phyloP scores from a whole-genome alignment of 2,888 invertebrate genomes.

The Dryomyza anilis region DNA sequence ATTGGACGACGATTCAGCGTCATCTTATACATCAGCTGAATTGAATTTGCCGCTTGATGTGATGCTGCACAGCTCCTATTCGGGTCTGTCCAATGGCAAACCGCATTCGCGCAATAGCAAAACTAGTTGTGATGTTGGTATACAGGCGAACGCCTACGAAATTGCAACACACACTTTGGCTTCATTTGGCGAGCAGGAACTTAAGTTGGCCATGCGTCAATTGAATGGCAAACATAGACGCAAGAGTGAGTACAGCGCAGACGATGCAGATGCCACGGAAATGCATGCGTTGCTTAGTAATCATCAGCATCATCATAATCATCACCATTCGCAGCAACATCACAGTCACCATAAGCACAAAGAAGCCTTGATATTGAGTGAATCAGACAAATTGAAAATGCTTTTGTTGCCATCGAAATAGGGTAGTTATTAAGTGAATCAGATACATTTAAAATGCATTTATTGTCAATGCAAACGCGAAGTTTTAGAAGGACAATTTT shows the following conservation, averaged over 20 bases:
- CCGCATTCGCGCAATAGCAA: constrained; percentile 63
- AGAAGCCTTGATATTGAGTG: constrained; percentile 55
- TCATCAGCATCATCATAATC: constrained; percentile 25
- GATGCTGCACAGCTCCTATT: constrained; percentile 60
- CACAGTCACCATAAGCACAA: constrained; percentile 39
- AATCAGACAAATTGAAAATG: constrained; percentile 62
- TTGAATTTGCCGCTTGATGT: constrained; percentile 57
- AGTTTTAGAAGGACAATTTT: too few relatives aligned
- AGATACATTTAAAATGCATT: background rate
- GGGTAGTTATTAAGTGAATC: background rate
- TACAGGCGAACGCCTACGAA: constrained; percentile 66
- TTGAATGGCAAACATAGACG: constrained; percentile 51
- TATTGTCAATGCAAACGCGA: too few relatives aligned
- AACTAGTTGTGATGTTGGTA: constrained; percentile 66
- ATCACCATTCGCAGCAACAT: too few relatives aligned
- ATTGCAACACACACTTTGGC: constrained; percentile 61
- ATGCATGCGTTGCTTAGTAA: constrained; percentile 49
- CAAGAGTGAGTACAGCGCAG: constrained; percentile 36
- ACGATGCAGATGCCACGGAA: constrained; percentile 46
- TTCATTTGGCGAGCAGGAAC: constrained; percentile 50
- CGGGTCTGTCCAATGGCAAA: constrained; percentile 62
- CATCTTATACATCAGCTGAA: constrained; percentile 61
- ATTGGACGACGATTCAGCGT: constrained; percentile 50
- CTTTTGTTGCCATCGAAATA: constrained; percentile 60
- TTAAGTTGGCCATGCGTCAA: constrained; percentile 50